Evolutionary conservation across 2,113 vertebrate species (phyloP).

Genomic region (Sphaerodactylus townsendi): DNA sequence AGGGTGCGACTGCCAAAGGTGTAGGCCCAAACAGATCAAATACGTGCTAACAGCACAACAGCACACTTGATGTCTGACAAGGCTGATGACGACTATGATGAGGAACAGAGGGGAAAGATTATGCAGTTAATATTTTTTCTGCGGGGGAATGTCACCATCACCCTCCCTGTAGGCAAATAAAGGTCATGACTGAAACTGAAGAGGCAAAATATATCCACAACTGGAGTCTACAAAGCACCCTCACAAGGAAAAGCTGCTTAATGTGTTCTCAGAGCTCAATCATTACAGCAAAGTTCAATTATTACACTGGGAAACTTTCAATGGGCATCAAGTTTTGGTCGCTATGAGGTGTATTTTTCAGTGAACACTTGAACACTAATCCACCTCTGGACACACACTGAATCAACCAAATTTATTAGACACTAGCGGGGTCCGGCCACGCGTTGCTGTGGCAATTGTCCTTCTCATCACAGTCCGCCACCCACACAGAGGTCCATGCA

Average conservation of each 20-base stretch:
- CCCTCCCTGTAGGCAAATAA: conserved; percentile 45
- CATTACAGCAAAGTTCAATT: neutral
- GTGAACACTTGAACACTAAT: neutral
- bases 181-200: conserved; percentile 16
- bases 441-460: too few relatives aligned
- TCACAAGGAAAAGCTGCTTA: neutral
- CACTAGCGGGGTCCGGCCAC: too few relatives aligned
- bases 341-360: neutral
- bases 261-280: conserved; percentile 1
- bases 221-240: neutral
- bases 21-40: conserved; percentile 33
- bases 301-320: conserved; percentile 13
- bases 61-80: conserved; percentile 17
- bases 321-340: neutral
- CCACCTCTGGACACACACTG: neutral
- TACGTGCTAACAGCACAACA: conserved; percentile 30
- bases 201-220: conserved; percentile 1
- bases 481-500: too few relatives aligned
- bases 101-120: conserved; percentile 44
- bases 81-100: neutral
- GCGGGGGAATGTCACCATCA: conserved; percentile 38
- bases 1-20: conserved; percentile 17
- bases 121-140: conserved; percentile 36
- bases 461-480: too few relatives aligned
- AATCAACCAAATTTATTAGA: neutral